These are phyloP conservation scores for Callipepla californica DNA, from an alignment of 2,113 vertebrate genomes.

Conservation along the genomic window DNA sequence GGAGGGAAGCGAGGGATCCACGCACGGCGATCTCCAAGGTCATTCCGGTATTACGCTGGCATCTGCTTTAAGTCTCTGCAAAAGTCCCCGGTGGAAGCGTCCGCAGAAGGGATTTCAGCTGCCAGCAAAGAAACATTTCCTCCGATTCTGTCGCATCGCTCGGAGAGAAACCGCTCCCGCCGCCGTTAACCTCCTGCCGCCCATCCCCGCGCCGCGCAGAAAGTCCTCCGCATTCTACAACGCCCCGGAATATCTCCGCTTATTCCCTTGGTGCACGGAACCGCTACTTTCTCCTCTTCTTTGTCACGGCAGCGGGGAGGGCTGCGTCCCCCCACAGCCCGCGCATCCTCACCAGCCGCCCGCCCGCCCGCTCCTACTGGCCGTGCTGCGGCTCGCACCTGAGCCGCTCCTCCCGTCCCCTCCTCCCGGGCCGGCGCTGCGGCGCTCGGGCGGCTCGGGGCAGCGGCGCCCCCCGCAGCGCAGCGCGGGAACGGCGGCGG, in stretches of 20 bases:
- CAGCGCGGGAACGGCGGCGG: background rate
- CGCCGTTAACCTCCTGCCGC: conserved; percentile 72
- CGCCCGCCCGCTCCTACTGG: conserved; percentile 41
- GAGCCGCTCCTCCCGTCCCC: conserved; percentile 77
- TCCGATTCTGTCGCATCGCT: conserved; percentile 69
- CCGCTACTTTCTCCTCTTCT: conserved; percentile 2
- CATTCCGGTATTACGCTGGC: conserved; percentile 66
- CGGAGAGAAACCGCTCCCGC: conserved; percentile 69
- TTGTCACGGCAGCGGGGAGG: conserved; percentile 40
- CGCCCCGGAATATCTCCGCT: conserved; percentile 57
- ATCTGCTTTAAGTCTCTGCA: conserved; percentile 64
- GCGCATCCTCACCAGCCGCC: conserved; percentile 64
- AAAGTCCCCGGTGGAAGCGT: conserved; percentile 61
- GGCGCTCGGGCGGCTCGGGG: too few relatives aligned
- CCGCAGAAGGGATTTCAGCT: conserved; percentile 70
- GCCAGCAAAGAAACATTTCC: conserved; percentile 20
- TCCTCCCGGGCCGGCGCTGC: too few relatives aligned
- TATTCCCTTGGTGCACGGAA: conserved; percentile 25
- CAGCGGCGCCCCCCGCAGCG: background rate
- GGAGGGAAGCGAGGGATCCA: conserved; percentile 69
- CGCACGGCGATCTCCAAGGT: conserved; percentile 79
- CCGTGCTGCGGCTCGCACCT: conserved; percentile 83
- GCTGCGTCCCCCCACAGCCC: conserved; percentile 65
- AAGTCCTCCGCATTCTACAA: conserved; percentile 67
- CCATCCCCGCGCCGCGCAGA: conserved; percentile 47